phyloP scores from a whole-genome alignment of 2,888 invertebrate genomes.

The Sipha maydis region DNA sequence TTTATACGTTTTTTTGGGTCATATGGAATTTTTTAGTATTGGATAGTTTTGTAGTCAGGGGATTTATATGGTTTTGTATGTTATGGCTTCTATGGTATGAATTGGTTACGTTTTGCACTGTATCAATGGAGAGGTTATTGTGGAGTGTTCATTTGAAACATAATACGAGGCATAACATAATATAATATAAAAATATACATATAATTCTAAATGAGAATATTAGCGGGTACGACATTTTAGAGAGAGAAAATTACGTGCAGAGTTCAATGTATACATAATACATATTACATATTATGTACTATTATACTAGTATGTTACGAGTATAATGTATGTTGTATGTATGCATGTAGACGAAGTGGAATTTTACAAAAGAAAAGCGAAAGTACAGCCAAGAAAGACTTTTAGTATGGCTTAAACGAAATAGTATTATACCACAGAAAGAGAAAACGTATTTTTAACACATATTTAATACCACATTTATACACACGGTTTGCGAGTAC shows the following conservation, averaged over 20 bases:
- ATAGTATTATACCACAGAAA: conserved; percentile 24
- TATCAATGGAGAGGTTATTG: too few species aligned
- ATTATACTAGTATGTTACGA: too few species aligned
- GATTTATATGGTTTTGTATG: too few species aligned
- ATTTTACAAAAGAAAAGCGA: conserved; percentile 52
- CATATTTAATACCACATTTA: conserved; percentile 29
- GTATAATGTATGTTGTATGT: background rate
- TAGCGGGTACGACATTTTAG: background rate
- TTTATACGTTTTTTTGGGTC: too few species aligned
- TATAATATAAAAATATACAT: too few species aligned
- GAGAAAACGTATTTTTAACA: conserved; percentile 43
- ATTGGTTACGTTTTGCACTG: too few species aligned
- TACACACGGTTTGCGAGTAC: background rate
- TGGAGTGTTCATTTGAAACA: too few species aligned
- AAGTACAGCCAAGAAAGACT: conserved; percentile 32
- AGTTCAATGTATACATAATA: background rate
- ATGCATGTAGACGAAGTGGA: background rate
- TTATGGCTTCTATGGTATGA: too few species aligned
- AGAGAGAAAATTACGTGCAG: background rate
- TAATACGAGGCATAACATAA: too few species aligned
- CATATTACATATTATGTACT: background rate
- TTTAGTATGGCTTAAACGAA: conserved; percentile 12
- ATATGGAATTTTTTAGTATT: too few species aligned
- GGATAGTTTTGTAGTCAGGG: too few species aligned
- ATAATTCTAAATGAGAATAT: background rate